Conservation (phyloP, 2,113 vertebrate species). For the Nestor notabilis region DNA sequence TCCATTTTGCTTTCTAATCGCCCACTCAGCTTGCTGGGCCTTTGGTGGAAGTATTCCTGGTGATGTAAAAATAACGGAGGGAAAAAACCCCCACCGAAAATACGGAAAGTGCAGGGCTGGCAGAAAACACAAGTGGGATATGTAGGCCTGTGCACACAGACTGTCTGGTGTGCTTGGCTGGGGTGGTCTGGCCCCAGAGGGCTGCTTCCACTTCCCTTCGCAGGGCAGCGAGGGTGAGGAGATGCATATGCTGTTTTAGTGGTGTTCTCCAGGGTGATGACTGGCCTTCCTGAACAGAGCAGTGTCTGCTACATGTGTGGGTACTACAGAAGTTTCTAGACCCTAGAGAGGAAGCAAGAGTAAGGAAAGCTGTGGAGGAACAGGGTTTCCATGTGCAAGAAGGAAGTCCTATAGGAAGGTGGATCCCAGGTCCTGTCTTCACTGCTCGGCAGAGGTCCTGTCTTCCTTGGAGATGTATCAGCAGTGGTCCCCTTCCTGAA, state of each 20-base stretch:
- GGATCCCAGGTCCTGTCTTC: neutral
- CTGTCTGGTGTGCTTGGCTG: neutral
- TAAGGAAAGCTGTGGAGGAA: neutral
- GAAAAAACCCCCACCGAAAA: neutral
- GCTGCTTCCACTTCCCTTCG: neutral
- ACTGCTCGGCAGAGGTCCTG: neutral
- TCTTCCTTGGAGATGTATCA: neutral
- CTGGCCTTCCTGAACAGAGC: neutral
- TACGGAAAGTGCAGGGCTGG: neutral
- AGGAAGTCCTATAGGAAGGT: too few species aligned
- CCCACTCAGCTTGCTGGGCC: neutral
- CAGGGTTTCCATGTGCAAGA: neutral
- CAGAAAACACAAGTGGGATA: neutral
- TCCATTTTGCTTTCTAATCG: neutral
- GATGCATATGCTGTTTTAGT: neutral
- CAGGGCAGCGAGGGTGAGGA: neutral
- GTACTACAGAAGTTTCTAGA: neutral
- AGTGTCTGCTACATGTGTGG: rapidly evolving
- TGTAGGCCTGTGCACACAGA: neutral
- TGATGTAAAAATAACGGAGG: neutral
- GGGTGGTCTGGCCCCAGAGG: neutral
- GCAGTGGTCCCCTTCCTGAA: neutral
- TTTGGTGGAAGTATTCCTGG: neutral
- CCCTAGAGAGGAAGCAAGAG: neutral
- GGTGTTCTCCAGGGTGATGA: neutral